A percentile compares a stretch with the other conserved stretches of the same genome.
Evolutionary conservation across 2,113 vertebrate species (phyloP).

Genomic region (Egretta garzetta): DNA sequence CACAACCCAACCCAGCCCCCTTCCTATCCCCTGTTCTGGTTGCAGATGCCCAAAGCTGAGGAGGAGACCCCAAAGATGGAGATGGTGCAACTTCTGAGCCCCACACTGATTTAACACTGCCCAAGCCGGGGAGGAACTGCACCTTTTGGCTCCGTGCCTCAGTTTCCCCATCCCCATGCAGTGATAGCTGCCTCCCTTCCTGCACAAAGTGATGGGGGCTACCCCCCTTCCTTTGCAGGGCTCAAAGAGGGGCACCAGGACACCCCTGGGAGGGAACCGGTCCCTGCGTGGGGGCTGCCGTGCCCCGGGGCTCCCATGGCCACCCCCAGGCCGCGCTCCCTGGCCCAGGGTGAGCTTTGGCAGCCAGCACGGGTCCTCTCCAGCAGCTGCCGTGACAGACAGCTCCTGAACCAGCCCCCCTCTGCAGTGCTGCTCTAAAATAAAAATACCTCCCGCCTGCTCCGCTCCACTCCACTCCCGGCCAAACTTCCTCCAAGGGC

Average conservation of each 20-base stretch:
- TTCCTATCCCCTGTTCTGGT: fast-evolving
- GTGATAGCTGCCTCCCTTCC: background rate
- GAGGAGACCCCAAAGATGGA: background rate
- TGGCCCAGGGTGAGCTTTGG: conserved; percentile 1
- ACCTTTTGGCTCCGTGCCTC: background rate
- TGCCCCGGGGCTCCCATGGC: background rate
- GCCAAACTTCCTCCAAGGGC: conserved; percentile 57
- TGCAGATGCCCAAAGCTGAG: background rate
- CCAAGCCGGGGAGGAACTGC: fast-evolving
- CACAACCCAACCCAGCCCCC: background rate
- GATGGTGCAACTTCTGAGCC: background rate
- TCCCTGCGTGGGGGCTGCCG: background rate
- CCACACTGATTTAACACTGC: fast-evolving
- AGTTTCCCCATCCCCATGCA: background rate
- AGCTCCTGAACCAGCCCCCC: conserved; percentile 65
- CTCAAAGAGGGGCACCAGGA: fast-evolving
- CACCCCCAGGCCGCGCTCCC: background rate
- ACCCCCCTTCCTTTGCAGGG: background rate
- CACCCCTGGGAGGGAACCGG: fast-evolving
- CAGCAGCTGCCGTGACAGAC: conserved; percentile 62
- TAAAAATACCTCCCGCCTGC: conserved; percentile 64
- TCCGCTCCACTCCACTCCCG: conserved; percentile 32
- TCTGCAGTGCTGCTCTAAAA: conserved; percentile 65
- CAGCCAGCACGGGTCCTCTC: conserved; percentile 3
- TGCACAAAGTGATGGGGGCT: too few species aligned